A percentile compares a stretch with the other conserved stretches of the same genome.
These are phyloP conservation scores for Phasia obesa DNA, from an alignment of 2,888 invertebrate species.

Conservation along the genomic window DNA sequence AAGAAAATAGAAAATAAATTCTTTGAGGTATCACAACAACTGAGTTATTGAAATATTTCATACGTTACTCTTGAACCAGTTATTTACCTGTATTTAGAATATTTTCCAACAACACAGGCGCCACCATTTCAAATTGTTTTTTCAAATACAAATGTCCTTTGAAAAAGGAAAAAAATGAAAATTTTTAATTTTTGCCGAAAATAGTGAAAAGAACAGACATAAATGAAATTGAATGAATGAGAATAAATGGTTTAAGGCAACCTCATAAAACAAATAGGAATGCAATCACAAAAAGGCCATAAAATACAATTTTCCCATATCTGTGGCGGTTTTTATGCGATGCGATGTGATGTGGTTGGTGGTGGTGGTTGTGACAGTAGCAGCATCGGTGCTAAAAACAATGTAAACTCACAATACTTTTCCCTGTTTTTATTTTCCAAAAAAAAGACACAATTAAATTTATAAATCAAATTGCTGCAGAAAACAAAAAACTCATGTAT, in stretches of 20 bases:
- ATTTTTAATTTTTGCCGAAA: conserved; percentile 10
- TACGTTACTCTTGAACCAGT: conserved; percentile 3
- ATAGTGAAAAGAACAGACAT: conserved; percentile 1
- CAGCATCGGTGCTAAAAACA: conserved; percentile 20
- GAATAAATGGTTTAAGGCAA: conserved; percentile 30
- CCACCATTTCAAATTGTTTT: background rate
- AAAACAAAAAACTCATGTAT: conserved; percentile 28
- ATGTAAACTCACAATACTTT: conserved; percentile 36
- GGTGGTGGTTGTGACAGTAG: conserved; percentile 6
- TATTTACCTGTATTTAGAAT: conserved; percentile 43
- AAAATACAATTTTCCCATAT: conserved; percentile 52
- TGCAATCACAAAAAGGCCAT: conserved; percentile 26
- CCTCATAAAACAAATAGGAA: conserved; percentile 46
- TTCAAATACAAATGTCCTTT: background rate
- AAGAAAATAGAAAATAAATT: conserved; percentile 1
- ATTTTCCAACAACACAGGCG: conserved; percentile 1
- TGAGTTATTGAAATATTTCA: conserved; percentile 13
- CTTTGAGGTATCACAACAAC: background rate
- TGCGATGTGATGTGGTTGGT: background rate
- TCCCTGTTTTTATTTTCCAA: conserved; percentile 14
- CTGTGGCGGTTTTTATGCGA: conserved; percentile 21
- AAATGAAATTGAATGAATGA: conserved; percentile 27
- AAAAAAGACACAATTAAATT: conserved; percentile 50
- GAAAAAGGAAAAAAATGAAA: background rate
- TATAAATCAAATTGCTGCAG: conserved; percentile 47